phyloP scores from a whole-genome alignment of 2,888 invertebrate species.

The Acleris cristana region DNA sequence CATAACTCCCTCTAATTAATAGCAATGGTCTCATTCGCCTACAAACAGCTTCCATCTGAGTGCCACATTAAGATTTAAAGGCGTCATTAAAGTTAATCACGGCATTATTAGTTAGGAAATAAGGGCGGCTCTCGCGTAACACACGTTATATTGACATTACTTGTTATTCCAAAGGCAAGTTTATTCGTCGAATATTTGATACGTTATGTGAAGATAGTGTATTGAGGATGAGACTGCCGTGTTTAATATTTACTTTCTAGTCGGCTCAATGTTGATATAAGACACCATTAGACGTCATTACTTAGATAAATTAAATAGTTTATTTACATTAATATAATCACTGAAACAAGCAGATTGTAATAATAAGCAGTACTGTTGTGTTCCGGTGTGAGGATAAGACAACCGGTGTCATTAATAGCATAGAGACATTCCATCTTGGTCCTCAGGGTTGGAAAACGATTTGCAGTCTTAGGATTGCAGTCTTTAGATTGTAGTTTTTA shows the following conservation, averaged over 20 bases:
- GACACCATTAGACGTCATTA: too few species aligned
- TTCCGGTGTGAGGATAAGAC: too few species aligned
- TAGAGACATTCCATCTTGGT: too few species aligned
- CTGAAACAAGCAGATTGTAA: too few species aligned
- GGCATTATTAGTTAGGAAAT: constrained; percentile 15
- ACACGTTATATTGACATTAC: background rate
- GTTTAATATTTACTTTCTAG: background rate
- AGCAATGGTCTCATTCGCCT: constrained; percentile 34
- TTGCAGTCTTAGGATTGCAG: too few species aligned
- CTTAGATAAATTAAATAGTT: too few species aligned
- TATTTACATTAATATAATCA: too few species aligned
- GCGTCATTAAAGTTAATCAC: constrained; percentile 33
- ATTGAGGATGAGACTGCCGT: background rate
- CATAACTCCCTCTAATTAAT: constrained; percentile 32
- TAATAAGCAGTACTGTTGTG: too few species aligned
- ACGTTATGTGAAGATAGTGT: background rate
- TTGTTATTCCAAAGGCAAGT: constrained; percentile 10
- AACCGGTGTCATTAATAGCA: too few species aligned
- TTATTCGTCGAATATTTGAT: constrained; percentile 1
- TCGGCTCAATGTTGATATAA: too few species aligned
- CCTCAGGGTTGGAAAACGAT: too few species aligned
- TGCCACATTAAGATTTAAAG: constrained; percentile 37
- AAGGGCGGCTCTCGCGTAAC: constrained; percentile 12
- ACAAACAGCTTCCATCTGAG: constrained; percentile 28
- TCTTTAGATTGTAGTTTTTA: too few species aligned